Conservation (phyloP, 2,113 vertebrate genomes). For the Channa maculata region DNA sequence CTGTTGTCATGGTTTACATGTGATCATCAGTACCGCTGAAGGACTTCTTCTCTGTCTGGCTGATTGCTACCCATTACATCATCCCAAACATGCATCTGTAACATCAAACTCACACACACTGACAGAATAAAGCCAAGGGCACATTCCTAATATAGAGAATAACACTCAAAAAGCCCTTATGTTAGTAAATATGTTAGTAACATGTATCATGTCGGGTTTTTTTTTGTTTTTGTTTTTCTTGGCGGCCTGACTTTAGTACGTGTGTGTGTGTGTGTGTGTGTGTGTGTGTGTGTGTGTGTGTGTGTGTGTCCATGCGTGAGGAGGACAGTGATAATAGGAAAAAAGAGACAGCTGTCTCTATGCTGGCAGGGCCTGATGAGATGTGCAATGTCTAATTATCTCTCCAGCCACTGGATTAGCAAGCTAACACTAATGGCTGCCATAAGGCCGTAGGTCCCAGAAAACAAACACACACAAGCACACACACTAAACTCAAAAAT, state of each 20-base stretch:
- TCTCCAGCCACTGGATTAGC: constrained; percentile 57
- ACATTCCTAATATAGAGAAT: constrained; percentile 11
- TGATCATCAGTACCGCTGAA: constrained; percentile 48
- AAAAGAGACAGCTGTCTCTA: constrained; percentile 41
- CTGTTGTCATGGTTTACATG: constrained; percentile 51
- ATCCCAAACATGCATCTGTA: constrained; percentile 54
- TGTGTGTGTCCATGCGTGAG: background rate
- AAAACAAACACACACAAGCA: constrained; percentile 11
- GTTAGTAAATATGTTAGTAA: background rate
- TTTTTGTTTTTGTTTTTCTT: background rate
- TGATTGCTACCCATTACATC: constrained; percentile 73
- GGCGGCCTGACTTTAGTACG: background rate
- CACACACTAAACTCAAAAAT: constrained; percentile 7
- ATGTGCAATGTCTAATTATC: constrained; percentile 60
- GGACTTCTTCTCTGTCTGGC: constrained; percentile 27
- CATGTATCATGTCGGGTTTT: background rate
- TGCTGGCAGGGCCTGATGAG: constrained; percentile 38
- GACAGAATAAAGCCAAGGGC: constrained; percentile 16
- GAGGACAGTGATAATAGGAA: background rate
- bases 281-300: too few species aligned
- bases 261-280: background rate
- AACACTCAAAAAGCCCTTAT: background rate
- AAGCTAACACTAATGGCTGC: constrained; percentile 46
- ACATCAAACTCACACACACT: constrained; percentile 40
- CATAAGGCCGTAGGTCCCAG: constrained; percentile 23